phyloP scores from a whole-genome alignment of 2,113 vertebrate genomes.

The Numenius arquata region DNA sequence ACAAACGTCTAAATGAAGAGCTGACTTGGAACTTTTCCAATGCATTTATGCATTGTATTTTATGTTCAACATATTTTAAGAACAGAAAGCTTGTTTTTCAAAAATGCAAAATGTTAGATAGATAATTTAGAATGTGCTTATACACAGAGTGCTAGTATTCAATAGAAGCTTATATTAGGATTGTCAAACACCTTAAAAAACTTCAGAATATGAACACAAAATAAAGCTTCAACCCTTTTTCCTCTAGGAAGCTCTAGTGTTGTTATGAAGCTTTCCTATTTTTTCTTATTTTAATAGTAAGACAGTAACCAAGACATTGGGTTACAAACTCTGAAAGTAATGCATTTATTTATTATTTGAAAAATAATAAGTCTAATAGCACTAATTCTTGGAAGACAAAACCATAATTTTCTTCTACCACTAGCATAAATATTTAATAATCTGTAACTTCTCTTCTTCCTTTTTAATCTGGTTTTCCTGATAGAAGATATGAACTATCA shows the following conservation, averaged over 20 bases:
- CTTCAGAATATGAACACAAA: background rate
- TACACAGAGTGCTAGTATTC: background rate
- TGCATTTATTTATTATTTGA: background rate
- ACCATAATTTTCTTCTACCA: background rate
- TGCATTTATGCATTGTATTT: background rate
- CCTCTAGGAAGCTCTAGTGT: background rate
- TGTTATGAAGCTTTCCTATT: background rate
- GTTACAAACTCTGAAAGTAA: background rate
- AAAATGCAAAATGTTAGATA: background rate
- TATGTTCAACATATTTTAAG: background rate
- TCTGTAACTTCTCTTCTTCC: background rate
- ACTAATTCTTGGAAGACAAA: background rate
- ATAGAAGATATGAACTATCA: background rate
- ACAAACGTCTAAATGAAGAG: background rate
- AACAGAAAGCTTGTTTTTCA: background rate
- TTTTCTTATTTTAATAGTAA: background rate
- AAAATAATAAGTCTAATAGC: background rate
- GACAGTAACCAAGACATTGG: background rate
- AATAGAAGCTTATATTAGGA: background rate
- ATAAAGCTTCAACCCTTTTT: background rate
- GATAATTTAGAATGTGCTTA: background rate
- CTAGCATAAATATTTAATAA: background rate
- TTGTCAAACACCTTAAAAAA: background rate
- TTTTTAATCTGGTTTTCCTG: background rate
- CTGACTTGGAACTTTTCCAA: background rate